These are phyloP conservation scores for Rhogogaster chlorosoma DNA, from an alignment of 2,888 invertebrate genomes.

Conservation along the genomic window DNA sequence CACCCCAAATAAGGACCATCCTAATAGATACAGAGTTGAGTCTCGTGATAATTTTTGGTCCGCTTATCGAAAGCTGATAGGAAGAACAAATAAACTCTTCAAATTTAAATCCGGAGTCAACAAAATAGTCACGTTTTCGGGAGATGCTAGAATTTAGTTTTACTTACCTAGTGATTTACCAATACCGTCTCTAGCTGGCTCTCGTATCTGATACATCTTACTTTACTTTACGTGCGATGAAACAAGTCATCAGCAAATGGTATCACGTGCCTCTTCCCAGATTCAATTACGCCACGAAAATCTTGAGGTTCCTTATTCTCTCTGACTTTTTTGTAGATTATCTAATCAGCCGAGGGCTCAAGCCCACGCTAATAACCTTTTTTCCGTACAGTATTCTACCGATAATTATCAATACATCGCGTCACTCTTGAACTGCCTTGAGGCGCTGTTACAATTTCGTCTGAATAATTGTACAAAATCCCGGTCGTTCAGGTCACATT, in stretches of 20 bases:
- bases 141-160: not conserved
- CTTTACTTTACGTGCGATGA: not conserved
- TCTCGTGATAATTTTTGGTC: not conserved
- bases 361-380: not conserved
- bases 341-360: not conserved
- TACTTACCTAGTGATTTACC: not conserved
- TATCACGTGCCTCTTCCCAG: not conserved
- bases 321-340: not conserved
- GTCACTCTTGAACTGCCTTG: not conserved
- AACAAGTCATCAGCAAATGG: conserved; percentile 10
- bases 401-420: not conserved
- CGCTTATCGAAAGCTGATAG: not conserved
- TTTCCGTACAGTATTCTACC: not conserved
- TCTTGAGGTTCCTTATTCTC: not conserved
- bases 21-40: not conserved
- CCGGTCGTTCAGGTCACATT: not conserved
- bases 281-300: not conserved
- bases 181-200: not conserved
- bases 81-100: not conserved
- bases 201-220: not conserved
- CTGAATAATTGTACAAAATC: not conserved
- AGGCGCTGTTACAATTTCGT: not conserved
- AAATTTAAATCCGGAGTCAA: not conserved
- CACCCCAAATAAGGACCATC: no score
- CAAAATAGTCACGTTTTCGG: not conserved